Evolutionary conservation across 2,888 invertebrate species (phyloP), one percentile per base, ranked within the genome.

Genomic region (Patella caerulea): DNA sequence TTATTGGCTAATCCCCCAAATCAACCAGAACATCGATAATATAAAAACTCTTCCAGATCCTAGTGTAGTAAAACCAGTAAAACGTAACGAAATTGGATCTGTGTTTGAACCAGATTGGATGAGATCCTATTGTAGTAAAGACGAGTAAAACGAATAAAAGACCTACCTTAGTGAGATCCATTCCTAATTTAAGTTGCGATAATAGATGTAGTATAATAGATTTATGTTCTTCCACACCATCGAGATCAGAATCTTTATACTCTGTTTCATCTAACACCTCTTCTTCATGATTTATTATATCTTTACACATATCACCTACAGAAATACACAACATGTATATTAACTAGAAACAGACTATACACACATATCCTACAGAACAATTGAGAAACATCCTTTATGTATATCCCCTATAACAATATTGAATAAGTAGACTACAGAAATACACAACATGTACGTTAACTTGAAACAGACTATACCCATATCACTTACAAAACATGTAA

Each of bases 131-230:
- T 34, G 34, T 34, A 34, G 34, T 34, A 34, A 34, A 34, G 34
- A 34, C 34, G 4, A 34, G 34, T 34, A 34, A 34, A 34, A 34
- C 5, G 34, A 5, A 34, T 34, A 19, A 4, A 69, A 73, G 53
- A 72, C 84, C 79, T 78, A 93, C 92, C 87, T 92, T 91, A 2
- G 93, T 93, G 73, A 93, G 90, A 85, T 93, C 93, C 92, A 92
- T 93, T 79, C 93, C 93, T 29, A 93, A 89, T 83, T 93, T 92
- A 78, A 93, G 90, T 83, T 93, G 93, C 34, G 92, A 92, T 69
- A 93, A 87, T 17, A 93, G 87, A 79, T 92, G 92, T 73, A 93
- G 88, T 71, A 93, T 92, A 76, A 93, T 88, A 74, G 91, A 90
- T 83, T 92, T 92, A 83, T 92, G 91, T 77, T 92, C 91, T 78